A percentile compares a stretch with the other conserved stretches of the same genome.
phyloP scores from a whole-genome alignment of 2,888 invertebrate genomes.

The Hydrotaea cyrtoneurina region DNA sequence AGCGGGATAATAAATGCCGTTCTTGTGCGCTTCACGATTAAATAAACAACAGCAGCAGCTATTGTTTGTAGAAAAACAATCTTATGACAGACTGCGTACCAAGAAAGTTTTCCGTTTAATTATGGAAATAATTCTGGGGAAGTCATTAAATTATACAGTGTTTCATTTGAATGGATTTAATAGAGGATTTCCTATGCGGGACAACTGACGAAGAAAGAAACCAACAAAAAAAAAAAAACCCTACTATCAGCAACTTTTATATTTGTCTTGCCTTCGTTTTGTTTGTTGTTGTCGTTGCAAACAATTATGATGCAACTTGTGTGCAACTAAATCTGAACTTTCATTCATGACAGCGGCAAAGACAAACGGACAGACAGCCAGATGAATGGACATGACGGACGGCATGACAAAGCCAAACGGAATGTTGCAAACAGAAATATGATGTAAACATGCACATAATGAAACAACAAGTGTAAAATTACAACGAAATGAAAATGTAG shows the following conservation, averaged over 20 bases:
- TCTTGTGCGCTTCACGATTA: too few relatives aligned
- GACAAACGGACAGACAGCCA: background rate
- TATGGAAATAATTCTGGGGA: constrained; percentile 26
- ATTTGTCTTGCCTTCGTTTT: background rate
- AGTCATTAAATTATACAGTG: background rate
- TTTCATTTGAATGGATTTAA: constrained; percentile 26
- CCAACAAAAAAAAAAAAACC: background rate
- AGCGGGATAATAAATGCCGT: too few relatives aligned
- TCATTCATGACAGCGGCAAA: background rate
- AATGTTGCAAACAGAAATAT: constrained; percentile 20
- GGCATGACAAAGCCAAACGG: background rate
- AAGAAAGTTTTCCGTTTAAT: constrained; percentile 13
- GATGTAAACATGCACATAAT: constrained; percentile 27
- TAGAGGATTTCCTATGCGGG: background rate
- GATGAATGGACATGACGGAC: background rate
- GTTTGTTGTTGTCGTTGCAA: constrained; percentile 3
- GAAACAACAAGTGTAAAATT: constrained; percentile 35
- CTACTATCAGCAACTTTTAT: background rate
- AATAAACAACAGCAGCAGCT: background rate
- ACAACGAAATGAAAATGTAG: background rate
- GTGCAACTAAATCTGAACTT: constrained; percentile 27
- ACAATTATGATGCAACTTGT: constrained; percentile 34
- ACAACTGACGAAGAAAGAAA: background rate
- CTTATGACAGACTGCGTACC: background rate
- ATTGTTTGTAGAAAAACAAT: background rate